Percentiles rank a stretch among this genome's conserved stretches.
phyloP scores from a whole-genome alignment of 2,797 vertebrate species.

The Anomalospiza imberbis region DNA sequence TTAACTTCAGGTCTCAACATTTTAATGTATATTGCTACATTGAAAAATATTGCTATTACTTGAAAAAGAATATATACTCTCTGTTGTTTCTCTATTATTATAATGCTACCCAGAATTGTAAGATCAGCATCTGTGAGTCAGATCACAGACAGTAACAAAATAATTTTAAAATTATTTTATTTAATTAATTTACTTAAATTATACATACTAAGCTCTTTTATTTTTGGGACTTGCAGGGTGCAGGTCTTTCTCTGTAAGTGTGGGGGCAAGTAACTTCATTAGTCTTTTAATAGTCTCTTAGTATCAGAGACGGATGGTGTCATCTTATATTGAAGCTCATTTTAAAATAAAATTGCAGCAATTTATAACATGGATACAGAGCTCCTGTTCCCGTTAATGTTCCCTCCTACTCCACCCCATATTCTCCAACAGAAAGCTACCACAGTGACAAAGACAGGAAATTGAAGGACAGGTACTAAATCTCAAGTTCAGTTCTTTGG shows the following conservation, averaged over 20 bases:
- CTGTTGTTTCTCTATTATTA: not conserved
- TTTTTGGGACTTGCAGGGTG: not conserved
- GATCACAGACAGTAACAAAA: constrained; percentile 29
- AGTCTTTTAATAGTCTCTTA: constrained; percentile 28
- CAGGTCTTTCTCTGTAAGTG: constrained; percentile 4
- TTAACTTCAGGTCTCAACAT: not conserved
- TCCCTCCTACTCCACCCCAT: constrained; percentile 2
- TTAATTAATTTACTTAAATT: constrained; percentile 45
- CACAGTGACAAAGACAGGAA: not conserved
- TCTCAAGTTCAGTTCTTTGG: not conserved
- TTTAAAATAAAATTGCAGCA: not conserved
- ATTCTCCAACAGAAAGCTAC: not conserved
- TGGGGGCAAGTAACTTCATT: not conserved
- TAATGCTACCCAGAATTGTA: not conserved
- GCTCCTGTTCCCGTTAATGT: not conserved
- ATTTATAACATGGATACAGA: constrained; percentile 7
- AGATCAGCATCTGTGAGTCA: constrained; percentile 31
- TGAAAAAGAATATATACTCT: not conserved
- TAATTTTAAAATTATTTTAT: not conserved
- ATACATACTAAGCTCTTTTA: not conserved
- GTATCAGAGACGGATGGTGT: not conserved
- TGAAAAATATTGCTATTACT: not conserved
- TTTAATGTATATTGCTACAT: not conserved
- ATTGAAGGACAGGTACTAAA: not conserved
- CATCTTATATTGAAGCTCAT: not conserved